Conservation (phyloP, 2,113 vertebrate genomes). For the Boleophthalmus pectinirostris region DNA sequence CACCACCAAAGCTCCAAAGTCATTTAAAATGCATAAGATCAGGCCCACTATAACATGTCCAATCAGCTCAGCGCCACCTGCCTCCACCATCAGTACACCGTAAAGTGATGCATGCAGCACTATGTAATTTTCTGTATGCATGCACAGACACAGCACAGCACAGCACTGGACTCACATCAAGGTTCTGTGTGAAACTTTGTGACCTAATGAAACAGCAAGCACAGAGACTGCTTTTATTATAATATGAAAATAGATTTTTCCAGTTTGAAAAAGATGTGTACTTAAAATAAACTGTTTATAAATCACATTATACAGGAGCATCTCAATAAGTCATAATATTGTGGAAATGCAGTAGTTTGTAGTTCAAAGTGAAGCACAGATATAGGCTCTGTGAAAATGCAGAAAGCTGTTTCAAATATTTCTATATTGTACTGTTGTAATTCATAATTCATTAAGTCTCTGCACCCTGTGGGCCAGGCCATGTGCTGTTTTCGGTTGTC, state of each 20-base stretch:
- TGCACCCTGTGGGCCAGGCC: background rate
- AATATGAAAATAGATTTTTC: background rate
- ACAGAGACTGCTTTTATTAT: background rate
- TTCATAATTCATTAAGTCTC: background rate
- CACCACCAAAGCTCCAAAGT: conserved; percentile 14
- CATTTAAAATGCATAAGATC: conserved; percentile 62
- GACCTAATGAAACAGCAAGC: background rate
- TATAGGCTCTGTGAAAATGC: background rate
- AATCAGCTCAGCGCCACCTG: conserved; percentile 35
- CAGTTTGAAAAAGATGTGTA: background rate
- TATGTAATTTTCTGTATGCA: conserved; percentile 23
- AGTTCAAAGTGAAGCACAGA: background rate
- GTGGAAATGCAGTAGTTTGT: background rate
- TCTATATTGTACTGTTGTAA: background rate
- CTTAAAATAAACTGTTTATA: background rate
- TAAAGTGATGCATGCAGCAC: conserved; percentile 20
- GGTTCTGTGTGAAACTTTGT: conserved; percentile 19
- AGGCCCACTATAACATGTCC: conserved; percentile 22
- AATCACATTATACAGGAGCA: background rate
- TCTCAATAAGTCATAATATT: background rate
- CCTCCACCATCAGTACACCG: conserved; percentile 20
- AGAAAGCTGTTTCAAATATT: background rate
- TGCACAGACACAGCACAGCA: background rate
- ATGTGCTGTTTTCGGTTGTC: background rate
- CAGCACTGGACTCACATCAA: background rate